A percentile compares a stretch with the other conserved stretches of the same genome.
Conservation (phyloP, 2,888 invertebrate species). For the Lepidonotus clava region DNA sequence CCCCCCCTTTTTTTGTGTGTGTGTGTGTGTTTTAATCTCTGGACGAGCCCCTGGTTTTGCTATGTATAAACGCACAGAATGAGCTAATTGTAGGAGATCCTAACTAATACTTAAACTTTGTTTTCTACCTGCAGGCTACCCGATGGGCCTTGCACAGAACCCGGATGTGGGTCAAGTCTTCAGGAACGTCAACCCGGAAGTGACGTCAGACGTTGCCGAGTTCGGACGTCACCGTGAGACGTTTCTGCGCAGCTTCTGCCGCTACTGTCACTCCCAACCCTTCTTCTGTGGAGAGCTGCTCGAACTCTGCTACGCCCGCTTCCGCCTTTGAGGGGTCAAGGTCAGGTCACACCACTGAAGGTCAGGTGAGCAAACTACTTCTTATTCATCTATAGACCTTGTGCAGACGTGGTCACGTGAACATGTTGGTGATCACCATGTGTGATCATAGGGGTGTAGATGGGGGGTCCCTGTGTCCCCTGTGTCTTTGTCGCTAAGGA, state of each 20-base stretch:
- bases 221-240: constrained; percentile 37
- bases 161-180: constrained; percentile 17
- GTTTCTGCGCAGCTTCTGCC: constrained; percentile 49
- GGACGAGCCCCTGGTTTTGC: no score
- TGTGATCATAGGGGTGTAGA: no score
- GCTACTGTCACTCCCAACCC: constrained; percentile 54
- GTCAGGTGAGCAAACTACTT: not conserved
- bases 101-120: no score
- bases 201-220: constrained; percentile 11
- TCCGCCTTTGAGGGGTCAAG: constrained; percentile 49
- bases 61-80: no score
- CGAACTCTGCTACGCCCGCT: constrained; percentile 54
- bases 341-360: not conserved
- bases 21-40: no score
- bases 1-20: no score
- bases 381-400: not conserved
- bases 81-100: no score
- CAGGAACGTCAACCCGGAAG: constrained; percentile 39
- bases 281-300: constrained; percentile 56
- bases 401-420: no score
- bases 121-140: no score
- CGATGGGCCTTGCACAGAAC: constrained; percentile 45
- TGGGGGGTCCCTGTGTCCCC: no score
- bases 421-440: no score
- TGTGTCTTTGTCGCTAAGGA: no score